Base-by-base conservation (phyloP, 2,113 vertebrate species). In the Hystrix cristata region DNA sequence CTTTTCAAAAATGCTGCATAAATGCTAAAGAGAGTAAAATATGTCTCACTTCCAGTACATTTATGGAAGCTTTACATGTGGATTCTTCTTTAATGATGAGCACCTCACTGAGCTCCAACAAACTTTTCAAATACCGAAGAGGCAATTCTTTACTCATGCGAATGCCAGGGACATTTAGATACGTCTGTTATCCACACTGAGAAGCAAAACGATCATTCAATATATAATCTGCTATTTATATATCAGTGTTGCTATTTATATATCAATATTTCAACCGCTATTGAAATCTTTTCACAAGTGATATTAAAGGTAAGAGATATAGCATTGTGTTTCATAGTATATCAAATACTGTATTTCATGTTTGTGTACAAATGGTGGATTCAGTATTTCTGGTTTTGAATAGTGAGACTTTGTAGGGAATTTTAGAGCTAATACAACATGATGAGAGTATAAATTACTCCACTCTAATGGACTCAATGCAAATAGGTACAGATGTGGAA, bases 1-100 rank as follows among this genome's bases (percentile, higher is more conserved):
- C 93, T 96, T 98, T 94, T 94, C 81, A 95, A 92, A 97, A 96
- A 51, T 65, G 31, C 69, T 84, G 27, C 69, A 72, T 91, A 96
- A 97, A 91, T 97, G 79, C 43, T 97, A 96, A 92, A 43, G 27
- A 91, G 27, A 96, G 64, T 92, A 93, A 95, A 97, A 87, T 83
- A 96, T 90, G 43, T 81, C 83, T 93, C 1, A 0, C 19, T 90
- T 87, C 34, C 29, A 79, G 23, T 55, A 38, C 62, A 46, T 91
- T 95, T 91, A 34, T 87, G 69, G 27, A 69, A 94, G 48, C 3
- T 87, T 83, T 81, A 14, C 1, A 1, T 0, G 0, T 81, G 46
- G 15, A 5, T n/a, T 90, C 48, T 67, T 2, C 60, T 91, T 93
- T 94, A 97, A 94, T 57, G 65, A 87, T 78, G 43, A 96, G 21